Base-by-base conservation (phyloP, 2,797 vertebrate genomes). In the Falco berigora region DNA sequence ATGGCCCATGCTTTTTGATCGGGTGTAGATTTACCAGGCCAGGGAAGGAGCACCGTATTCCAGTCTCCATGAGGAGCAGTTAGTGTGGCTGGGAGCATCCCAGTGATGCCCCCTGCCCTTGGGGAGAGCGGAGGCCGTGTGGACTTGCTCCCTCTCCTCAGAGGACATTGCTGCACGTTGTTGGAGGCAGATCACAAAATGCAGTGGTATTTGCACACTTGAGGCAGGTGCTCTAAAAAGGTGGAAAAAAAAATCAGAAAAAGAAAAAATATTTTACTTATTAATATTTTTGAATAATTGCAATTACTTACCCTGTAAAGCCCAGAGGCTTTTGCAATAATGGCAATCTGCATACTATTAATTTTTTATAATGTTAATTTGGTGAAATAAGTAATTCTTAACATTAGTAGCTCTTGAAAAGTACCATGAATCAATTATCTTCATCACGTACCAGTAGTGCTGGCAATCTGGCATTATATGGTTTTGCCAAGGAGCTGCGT, bases 281-380 rank as follows among this genome's bases (percentile, higher is more conserved):
- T 93, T 75, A 90, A 61, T 83, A 63, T 42, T 85, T 84, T 44
- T 88, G 40, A 95, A 73, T 69, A 91, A 81, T 91, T 76, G 71
- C 47, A 80, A 50, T 79, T 6, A 23, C 84, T 88, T 5, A 3
- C 42, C n/a, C 28, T 67, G 21, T 42, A 46, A 64, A 21, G 84
- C 94, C 86, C 23, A 55, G 59, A 47, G 90, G 77, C 67, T 89
- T 92, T 75, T 27, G 22, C 84, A 93, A 36, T 95, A 86, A 72
- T n/a, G 67, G n/a, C 59, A 79, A 89, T 89, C 83, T 95, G 90
- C 83, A 63, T 66, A 4, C 34, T 79, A 68, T 97, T 96, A 92
- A 91, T 96, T 87, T 96, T 97, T 96, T 12, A 55, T 90, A 63
- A 62, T 7, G 82, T 73, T 96, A 63, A 67, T 95, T 94, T 93